Conservation (phyloP, 2,113 vertebrate genomes). For the Anser brachyrhynchus region DNA sequence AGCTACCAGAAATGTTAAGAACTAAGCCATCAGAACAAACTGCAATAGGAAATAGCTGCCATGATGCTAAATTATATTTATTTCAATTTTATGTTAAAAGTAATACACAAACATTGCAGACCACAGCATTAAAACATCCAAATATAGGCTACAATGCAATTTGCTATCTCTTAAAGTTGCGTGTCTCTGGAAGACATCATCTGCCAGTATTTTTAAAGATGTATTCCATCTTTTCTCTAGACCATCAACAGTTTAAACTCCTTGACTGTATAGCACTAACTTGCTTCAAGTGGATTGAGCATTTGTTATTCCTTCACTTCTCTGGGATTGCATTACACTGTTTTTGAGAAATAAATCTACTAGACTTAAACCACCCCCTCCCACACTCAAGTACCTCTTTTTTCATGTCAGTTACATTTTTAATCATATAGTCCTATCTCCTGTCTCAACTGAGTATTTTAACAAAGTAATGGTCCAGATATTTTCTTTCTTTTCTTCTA, state of each 20-base stretch:
- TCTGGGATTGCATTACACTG: neutral
- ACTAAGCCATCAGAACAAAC: neutral
- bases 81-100: neutral
- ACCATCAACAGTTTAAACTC: neutral
- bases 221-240: neutral
- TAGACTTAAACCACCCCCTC: neutral
- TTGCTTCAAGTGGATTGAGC: neutral
- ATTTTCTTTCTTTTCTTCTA: neutral
- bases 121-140: neutral
- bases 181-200: neutral
- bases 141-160: neutral
- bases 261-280: neutral
- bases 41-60: neutral
- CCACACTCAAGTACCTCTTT: neutral
- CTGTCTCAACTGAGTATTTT: neutral
- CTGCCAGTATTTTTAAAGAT: neutral
- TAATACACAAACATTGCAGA: neutral
- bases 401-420: neutral
- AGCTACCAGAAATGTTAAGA: neutral
- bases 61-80: neutral
- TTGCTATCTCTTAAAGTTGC: neutral
- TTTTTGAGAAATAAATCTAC: neutral
- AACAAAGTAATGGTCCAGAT: neutral
- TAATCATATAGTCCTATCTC: neutral
- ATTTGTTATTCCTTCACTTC: neutral